phyloP scores from a whole-genome alignment of 2,888 invertebrate species.

The Dicranocentrus wangi region DNA sequence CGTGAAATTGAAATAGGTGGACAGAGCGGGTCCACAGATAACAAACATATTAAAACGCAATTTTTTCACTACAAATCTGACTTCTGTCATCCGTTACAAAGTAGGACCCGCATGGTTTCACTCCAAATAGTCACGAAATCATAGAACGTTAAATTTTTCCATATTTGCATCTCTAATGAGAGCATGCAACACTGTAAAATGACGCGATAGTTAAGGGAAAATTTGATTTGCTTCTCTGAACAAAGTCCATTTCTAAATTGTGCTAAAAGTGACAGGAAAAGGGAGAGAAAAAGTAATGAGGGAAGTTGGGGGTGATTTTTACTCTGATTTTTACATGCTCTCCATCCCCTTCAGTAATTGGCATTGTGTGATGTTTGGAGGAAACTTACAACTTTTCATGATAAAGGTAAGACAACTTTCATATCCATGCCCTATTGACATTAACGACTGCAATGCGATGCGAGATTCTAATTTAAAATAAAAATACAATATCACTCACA shows the following conservation, averaged over 20 bases:
- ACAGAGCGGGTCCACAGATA: slow-evolving; percentile 4
- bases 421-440: too few species aligned
- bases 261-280: slow-evolving; percentile 20
- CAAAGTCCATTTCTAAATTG: neutral
- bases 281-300: neutral
- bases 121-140: slow-evolving; percentile 10
- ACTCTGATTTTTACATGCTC: slow-evolving; percentile 2
- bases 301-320: neutral
- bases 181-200: neutral
- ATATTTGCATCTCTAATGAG: neutral
- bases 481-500: too few species aligned
- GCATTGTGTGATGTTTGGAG: neutral
- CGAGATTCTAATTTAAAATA: too few species aligned
- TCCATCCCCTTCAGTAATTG: neutral
- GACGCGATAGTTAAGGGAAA: neutral
- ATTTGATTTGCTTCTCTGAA: neutral
- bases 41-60: slow-evolving; percentile 32
- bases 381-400: too few species aligned
- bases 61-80: slow-evolving; percentile 48
- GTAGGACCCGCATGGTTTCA: neutral
- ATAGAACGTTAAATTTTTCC: neutral
- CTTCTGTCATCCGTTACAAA: slow-evolving; percentile 24
- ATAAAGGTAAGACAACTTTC: too few species aligned
- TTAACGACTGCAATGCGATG: too few species aligned
- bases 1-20: slow-evolving; percentile 21